Base-by-base conservation (phyloP, 2,797 vertebrate species). In the Schizothorax lantsangensis region DNA sequence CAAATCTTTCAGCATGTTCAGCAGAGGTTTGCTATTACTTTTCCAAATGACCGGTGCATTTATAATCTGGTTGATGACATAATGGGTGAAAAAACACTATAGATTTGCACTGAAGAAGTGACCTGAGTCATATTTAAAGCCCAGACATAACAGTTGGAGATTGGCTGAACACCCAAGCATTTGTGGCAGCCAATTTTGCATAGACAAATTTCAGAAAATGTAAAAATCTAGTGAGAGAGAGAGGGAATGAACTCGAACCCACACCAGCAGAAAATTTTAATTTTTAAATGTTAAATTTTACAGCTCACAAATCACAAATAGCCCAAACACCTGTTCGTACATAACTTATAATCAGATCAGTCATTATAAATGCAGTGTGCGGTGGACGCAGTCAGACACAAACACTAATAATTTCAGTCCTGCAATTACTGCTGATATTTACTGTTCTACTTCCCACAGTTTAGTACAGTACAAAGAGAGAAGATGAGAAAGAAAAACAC, bases 381-480 rank as follows among this genome's bases (percentile, higher is more conserved):
- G 23, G 69, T 82, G 23, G 33, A 87, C 43, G 59, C 64, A 80
- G 38, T 15, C 45, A 57, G n/a, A 71, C 68, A 85, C 43, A 80
- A 82, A 90, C 77, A 87, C 62, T 83, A 81, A 87, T 83, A 81
- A 87, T 86, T 72, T 72, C 79, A 86, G 80, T 84, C 79, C 87
- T 83, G 83, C 40, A 66, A 90, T 90, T 87, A 90, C 87, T 86
- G 62, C 73, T 86, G 62, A 88, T 86, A 83, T 81, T 80, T 54
- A 86, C 57, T 86, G 17, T 75, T 86, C 71, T 84, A 71, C 57
- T 62, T 45, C 23, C 62, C 77, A 33, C 84, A 45, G 83, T 77
- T 82, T 43, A 6, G 54, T 66, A 66, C 78, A 83, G 80, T 26
- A 75, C 86, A 79, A 14, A 5, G 49, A 73, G 30, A 77, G 68